Conservation (phyloP, 2,797 vertebrate species). For the Phrynocephalus guinanensis region DNA sequence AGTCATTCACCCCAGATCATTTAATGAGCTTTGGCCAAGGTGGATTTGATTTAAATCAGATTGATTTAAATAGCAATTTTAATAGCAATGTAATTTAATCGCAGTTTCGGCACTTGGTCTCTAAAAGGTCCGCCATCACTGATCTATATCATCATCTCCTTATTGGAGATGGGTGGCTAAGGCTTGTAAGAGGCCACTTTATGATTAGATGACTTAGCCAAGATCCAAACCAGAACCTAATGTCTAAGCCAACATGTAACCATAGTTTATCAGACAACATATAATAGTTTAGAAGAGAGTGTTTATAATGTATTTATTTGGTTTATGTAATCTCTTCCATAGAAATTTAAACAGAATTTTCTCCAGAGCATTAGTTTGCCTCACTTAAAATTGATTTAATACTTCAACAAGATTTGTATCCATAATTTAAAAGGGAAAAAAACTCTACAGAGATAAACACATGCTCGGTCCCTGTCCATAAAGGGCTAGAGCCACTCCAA, state of each 20-base stretch:
- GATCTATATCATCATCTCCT: too few species aligned
- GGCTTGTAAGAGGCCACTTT: neutral
- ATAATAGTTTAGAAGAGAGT: neutral
- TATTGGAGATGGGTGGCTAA: too few species aligned
- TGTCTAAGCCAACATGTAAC: neutral
- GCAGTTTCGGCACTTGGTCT: too few species aligned
- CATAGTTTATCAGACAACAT: neutral
- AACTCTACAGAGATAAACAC: neutral
- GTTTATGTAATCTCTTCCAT: too few species aligned
- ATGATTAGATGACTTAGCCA: neutral
- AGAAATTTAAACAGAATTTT: too few species aligned
- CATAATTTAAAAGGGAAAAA: slow-evolving; percentile 8
- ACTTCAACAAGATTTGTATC: neutral
- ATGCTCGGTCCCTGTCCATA: neutral
- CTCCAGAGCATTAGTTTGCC: too few species aligned
- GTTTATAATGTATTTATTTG: too few species aligned
- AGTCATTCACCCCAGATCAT: neutral
- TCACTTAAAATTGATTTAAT: too few species aligned
- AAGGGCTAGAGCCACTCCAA: slow-evolving; percentile 17
- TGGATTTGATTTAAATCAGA: too few species aligned
- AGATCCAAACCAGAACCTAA: neutral
- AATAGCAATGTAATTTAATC: too few species aligned
- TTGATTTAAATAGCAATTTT: too few species aligned
- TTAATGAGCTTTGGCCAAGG: neutral
- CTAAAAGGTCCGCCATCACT: too few species aligned